Conservation (phyloP, 2,888 invertebrate species). For the Drosophila pullipes region DNA sequence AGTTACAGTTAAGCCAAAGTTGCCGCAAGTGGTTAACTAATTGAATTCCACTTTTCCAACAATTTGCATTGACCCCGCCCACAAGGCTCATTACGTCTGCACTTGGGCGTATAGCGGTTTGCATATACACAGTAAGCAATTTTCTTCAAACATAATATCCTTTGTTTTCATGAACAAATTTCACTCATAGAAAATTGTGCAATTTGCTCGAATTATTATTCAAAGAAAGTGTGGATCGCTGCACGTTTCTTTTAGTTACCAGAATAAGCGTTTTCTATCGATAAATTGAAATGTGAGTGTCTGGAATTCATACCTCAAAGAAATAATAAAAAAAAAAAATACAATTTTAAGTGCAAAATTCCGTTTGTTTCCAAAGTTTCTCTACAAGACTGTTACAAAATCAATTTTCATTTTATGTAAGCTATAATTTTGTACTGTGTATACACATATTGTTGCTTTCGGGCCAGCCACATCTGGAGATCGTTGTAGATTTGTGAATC, state of each 20-base stretch:
- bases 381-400: background rate
- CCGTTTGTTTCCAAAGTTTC: background rate
- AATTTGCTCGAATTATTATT: background rate
- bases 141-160: too few relatives aligned
- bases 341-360: background rate
- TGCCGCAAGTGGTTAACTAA: slow-evolving; percentile 35
- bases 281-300: background rate
- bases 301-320: background rate
- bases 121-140: background rate
- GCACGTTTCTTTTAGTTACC: background rate
- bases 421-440: slow-evolving; percentile 1
- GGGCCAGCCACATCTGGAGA: slow-evolving; percentile 39
- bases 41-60: slow-evolving; percentile 59
- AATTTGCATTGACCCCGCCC: slow-evolving; percentile 51
- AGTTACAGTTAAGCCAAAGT: slow-evolving; percentile 25
- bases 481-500: slow-evolving; percentile 24
- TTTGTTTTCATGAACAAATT: background rate
- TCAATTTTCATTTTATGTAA: background rate
- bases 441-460: background rate
- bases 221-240: background rate
- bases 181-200: background rate
- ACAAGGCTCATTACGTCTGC: slow-evolving; percentile 53
- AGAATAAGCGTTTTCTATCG: background rate
- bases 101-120: slow-evolving; percentile 26
- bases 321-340: background rate